A percentile compares a stretch with the other conserved stretches of the same genome.
phyloP scores from a whole-genome alignment of 2,113 vertebrate genomes.

The Pachyramphus minor region DNA sequence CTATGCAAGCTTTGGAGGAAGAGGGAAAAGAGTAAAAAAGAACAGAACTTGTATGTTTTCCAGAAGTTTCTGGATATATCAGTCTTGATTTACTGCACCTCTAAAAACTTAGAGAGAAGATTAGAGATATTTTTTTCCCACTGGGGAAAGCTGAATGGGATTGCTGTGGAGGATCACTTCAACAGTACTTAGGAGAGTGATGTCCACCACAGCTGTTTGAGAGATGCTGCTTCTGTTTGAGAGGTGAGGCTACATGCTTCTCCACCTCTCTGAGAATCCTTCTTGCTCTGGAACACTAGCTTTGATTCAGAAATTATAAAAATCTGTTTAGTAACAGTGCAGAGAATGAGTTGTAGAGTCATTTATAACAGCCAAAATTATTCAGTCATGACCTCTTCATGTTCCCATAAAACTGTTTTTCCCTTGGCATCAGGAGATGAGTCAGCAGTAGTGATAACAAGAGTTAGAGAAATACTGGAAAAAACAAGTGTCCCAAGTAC shows the following conservation, averaged over 20 bases:
- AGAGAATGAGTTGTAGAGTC: not conserved
- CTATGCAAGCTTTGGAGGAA: not conserved
- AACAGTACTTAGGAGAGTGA: not conserved
- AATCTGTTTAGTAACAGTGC: not conserved
- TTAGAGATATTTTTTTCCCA: not conserved
- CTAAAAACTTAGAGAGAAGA: not conserved
- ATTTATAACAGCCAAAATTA: constrained; percentile 54
- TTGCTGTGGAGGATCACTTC: not conserved
- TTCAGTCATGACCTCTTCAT: constrained; percentile 45
- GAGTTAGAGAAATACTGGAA: constrained; percentile 55
- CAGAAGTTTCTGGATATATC: not conserved
- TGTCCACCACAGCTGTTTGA: not conserved
- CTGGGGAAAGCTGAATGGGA: not conserved
- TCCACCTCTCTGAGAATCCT: not conserved
- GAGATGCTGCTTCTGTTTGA: not conserved
- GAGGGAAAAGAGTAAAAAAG: not conserved
- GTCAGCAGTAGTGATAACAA: constrained; percentile 72
- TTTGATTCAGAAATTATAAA: not conserved
- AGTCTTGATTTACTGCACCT: not conserved
- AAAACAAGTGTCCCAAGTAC: constrained; percentile 58
- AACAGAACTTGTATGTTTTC: not conserved
- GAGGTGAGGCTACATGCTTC: not conserved
- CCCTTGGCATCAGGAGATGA: constrained; percentile 63
- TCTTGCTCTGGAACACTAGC: not conserved
- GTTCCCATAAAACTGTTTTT: constrained; percentile 63